phyloP scores from a whole-genome alignment of 2,888 invertebrate genomes.

The Mallateleia sp. region DNA sequence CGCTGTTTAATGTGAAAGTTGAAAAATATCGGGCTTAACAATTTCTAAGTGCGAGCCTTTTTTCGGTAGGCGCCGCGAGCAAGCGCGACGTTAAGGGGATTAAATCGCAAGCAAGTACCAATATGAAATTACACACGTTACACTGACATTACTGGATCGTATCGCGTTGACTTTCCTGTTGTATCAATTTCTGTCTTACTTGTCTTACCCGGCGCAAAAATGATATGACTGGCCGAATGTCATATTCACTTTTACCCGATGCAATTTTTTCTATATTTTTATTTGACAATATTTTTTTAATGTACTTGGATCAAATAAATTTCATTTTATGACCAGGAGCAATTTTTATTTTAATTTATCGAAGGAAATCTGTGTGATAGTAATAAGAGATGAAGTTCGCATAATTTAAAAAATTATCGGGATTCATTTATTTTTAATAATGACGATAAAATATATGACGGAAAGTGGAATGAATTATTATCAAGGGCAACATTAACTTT shows the following conservation, averaged over 20 bases:
- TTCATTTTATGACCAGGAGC: neutral
- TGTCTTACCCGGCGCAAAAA: constrained; percentile 84
- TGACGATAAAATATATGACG: constrained; percentile 36
- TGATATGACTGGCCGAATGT: constrained; percentile 68
- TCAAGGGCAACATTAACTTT: constrained; percentile 41
- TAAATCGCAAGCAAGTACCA: constrained; percentile 87
- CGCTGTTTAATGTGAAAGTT: neutral
- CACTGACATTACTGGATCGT: constrained; percentile 85
- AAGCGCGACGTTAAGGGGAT: constrained; percentile 83
- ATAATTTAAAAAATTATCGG: neutral
- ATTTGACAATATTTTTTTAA: neutral
- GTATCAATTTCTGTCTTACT: constrained; percentile 85
- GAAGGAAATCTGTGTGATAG: too few species aligned
- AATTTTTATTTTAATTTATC: neutral
- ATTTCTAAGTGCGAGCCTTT: constrained; percentile 32
- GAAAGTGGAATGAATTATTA: constrained; percentile 54
- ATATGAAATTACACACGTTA: constrained; percentile 88
- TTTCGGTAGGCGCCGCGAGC: constrained; percentile 47
- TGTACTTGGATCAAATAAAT: neutral
- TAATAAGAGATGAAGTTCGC: neutral
- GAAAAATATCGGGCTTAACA: constrained; percentile 9
- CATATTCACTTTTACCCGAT: neutral
- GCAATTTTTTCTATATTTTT: neutral
- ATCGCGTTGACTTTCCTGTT: constrained; percentile 84
- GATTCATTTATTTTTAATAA: constrained; percentile 25